phyloP scores from a whole-genome alignment of 2,113 vertebrate genomes.

The Talpa occidentalis region DNA sequence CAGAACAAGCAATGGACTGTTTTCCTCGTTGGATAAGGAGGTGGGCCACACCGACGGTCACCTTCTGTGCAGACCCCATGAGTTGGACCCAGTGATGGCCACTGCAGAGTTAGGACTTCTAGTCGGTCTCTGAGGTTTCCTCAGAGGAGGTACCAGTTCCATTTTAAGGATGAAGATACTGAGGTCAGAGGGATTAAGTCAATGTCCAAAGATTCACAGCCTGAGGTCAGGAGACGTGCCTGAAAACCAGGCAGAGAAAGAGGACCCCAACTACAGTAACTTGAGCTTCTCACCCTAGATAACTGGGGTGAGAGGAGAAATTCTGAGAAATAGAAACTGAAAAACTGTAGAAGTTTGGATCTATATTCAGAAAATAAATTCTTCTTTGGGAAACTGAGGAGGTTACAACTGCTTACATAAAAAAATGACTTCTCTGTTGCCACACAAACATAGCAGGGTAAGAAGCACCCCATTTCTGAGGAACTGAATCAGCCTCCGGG shows the following conservation, averaged over 20 bases:
- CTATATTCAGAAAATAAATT: not conserved
- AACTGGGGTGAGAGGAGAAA: not conserved
- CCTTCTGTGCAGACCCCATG: not conserved
- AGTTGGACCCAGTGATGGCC: not conserved
- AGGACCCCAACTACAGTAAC: not conserved
- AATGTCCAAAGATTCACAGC: not conserved
- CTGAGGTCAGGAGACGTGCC: not conserved
- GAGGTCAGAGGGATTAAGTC: not conserved
- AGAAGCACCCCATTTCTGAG: not conserved
- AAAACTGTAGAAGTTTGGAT: not conserved
- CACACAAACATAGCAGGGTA: not conserved
- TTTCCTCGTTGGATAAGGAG: not conserved
- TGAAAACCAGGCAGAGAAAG: not conserved
- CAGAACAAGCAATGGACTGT: not conserved
- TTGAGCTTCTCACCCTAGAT: conserved; percentile 2
- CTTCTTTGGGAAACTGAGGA: not conserved
- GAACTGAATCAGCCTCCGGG: not conserved
- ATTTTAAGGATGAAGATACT: not conserved
- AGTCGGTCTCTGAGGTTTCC: not conserved
- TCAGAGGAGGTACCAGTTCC: too few species aligned
- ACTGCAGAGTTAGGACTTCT: not conserved
- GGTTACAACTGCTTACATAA: not conserved
- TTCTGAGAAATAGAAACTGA: not conserved
- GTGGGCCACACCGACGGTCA: accelerated
- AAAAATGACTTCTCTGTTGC: not conserved